Evolutionary conservation across 2,797 vertebrate genomes (phyloP), one percentile per base, ranked within the genome.

Genomic region (Eulemur coronatus): DNA sequence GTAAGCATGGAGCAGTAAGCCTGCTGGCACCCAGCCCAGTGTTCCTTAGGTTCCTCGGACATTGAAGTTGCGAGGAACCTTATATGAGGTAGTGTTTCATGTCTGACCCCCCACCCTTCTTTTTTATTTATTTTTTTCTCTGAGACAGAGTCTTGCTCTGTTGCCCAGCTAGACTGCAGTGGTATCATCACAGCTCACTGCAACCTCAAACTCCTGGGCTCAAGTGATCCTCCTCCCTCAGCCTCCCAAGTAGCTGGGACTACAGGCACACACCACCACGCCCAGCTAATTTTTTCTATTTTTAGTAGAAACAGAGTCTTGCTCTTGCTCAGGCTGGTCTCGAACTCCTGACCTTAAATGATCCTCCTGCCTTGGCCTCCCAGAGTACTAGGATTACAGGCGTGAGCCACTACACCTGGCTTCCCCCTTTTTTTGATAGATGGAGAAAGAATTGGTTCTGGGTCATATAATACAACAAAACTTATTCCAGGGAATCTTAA

Each of bases 21-120:
- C 4, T 0, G 1, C 26, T 30, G n/a, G 18, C 12, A 28, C 9
- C 63, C 17, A 2, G 10, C 9, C 63, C 17, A 2, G 10, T 10
- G 0, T 28, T 46, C 67, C 52, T 73, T n/a, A 61, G 15, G 14
- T 15, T 63, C 61, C 61, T 63, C 2, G 0, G 61, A 33, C 6
- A 0, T 35, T 50, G 12, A 52, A 43, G 9, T 26, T n/a, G 11
- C 79, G 26, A 79, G 87, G 5, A 35, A 6, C 72, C 30, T 46
- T 38, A 4, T 35, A 0, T 67, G 11, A 41, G 0, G 13, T 17
- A 30, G 18, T 67, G 9, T 43, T 35, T 75, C 26, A 63, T 2
- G 57, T 41, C 17, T 38, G 46, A 7, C 63, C 3, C 61, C 14
- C 3, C 7, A 17, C 15, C 33, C 33, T 18, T 18, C 14, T 14